phyloP scores from a whole-genome alignment of 2,113 vertebrate species.

The Oryzias celebensis region DNA sequence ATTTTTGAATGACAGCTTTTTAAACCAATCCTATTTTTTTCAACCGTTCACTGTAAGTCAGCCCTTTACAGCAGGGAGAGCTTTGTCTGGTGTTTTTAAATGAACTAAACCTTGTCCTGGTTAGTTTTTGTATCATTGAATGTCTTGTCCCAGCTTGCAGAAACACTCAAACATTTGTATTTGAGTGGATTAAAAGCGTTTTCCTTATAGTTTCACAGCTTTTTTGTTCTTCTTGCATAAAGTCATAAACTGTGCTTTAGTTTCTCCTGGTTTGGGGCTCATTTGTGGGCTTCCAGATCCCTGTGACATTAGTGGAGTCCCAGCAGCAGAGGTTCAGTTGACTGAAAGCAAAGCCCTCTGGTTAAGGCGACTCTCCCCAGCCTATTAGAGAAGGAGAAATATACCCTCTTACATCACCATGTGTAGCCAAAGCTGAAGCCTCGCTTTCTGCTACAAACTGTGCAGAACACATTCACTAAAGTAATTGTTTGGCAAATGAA shows the following conservation, averaged over 20 bases:
- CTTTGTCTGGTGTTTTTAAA: no score
- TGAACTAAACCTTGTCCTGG: no score
- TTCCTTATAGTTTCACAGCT: no score
- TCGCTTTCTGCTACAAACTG: conserved; percentile 13
- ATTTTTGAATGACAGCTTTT: no score
- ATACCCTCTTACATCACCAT: conserved; percentile 45
- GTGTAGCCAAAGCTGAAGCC: conserved; percentile 28
- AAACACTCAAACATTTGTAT: no score
- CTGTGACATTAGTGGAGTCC: conserved; percentile 36
- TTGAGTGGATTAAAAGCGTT: no score
- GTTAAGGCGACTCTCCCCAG: conserved; percentile 44
- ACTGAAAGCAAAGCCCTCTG: conserved; percentile 32
- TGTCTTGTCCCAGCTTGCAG: no score
- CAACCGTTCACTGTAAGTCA: no score
- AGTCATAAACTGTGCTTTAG: not conserved
- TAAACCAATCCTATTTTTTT: no score
- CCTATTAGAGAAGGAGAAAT: conserved; percentile 52
- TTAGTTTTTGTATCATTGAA: no score
- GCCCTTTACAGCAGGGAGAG: no score
- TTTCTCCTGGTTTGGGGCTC: conserved; percentile 9
- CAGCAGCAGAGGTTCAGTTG: conserved; percentile 18
- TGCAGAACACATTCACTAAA: conserved; percentile 13
- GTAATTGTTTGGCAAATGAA: conserved; percentile 29
- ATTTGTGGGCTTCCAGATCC: conserved; percentile 28
- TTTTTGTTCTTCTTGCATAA: not conserved